Base-by-base conservation (phyloP, 2,888 invertebrate species). In the Tridacna crocea region DNA sequence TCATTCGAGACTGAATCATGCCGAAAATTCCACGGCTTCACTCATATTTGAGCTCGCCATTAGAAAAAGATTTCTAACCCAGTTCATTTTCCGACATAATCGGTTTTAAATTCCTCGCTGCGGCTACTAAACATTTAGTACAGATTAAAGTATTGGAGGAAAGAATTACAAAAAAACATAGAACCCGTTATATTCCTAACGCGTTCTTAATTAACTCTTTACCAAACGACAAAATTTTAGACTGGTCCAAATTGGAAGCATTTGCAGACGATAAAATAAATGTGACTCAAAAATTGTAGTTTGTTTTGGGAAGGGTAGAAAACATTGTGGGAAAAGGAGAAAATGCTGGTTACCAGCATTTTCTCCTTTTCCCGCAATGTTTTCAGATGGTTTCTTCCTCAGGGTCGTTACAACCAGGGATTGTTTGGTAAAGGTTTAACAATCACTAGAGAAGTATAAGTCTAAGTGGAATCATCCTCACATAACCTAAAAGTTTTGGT, bases 201-300 rank as follows among this genome's bases (percentile, higher is more conserved):
- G 73, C 60, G 73, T 60, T 73, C 58, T 46, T 73, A 73, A 73
- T 73, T 60, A 70, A 70, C 70, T 24, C n/a, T n/a, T n/a, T n/a
- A n/a, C n/a, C n/a, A n/a, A n/a, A n/a, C n/a, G n/a, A n/a, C n/a
- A n/a, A n/a, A n/a, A n/a, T n/a, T n/a, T n/a, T n/a, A n/a, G n/a
- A n/a, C n/a, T n/a, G n/a, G n/a, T n/a, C n/a, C n/a, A n/a, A n/a
- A n/a, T n/a, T n/a, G n/a, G n/a, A n/a, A n/a, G n/a, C n/a, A n/a
- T n/a, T n/a, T n/a, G n/a, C n/a, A n/a, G n/a, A n/a, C n/a, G n/a
- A n/a, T n/a, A n/a, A n/a, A n/a, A n/a, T n/a, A n/a, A n/a, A n/a
- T n/a, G n/a, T n/a, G n/a, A n/a, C n/a, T n/a, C n/a, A n/a, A n/a
- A n/a, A n/a, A n/a, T n/a, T n/a, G n/a, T n/a, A n/a, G n/a, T n/a